A percentile compares a stretch with the other conserved stretches of the same genome.
These are phyloP conservation scores for Tipula confusa DNA, from an alignment of 2,888 invertebrate genomes.

Conservation along the genomic window DNA sequence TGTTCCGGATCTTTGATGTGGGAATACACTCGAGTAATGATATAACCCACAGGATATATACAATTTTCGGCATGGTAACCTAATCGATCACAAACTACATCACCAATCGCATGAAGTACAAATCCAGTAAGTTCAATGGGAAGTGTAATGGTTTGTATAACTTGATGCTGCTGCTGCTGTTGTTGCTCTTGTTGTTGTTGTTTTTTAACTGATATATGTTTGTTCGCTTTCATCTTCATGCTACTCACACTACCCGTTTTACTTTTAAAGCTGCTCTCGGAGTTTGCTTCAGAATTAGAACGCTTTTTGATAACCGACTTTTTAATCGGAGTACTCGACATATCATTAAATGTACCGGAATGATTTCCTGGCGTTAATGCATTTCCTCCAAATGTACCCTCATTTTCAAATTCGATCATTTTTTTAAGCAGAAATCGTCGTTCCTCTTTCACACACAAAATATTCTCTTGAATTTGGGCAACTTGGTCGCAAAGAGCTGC, in stretches of 20 bases:
- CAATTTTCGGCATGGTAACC: conserved; percentile 67
- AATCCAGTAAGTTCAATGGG: conserved; percentile 48
- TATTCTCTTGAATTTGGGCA: conserved; percentile 75
- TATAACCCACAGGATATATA: conserved; percentile 74
- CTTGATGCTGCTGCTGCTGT: background rate
- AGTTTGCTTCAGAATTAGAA: conserved; percentile 37
- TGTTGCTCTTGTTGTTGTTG: conserved; percentile 29
- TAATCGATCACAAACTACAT: conserved; percentile 62
- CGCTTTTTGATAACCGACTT: conserved; percentile 37
- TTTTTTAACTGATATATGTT: conserved; percentile 35
- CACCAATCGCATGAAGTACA: conserved; percentile 69
- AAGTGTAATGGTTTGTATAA: background rate
- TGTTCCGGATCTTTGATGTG: conserved; percentile 64
- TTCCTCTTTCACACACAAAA: conserved; percentile 75
- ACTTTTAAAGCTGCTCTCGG: conserved; percentile 27
- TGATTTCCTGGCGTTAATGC: background rate
- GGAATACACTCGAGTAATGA: conserved; percentile 70
- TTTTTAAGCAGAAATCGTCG: conserved; percentile 74
- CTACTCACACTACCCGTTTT: background rate
- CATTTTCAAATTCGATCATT: conserved; percentile 63
- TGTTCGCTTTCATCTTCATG: conserved; percentile 34
- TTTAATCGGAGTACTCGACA: conserved; percentile 14
- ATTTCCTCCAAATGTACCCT: conserved; percentile 39
- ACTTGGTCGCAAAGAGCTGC: conserved; percentile 85
- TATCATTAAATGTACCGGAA: background rate